A percentile compares a stretch with the other conserved stretches of the same genome.
These are phyloP conservation scores for Pelecanus crispus DNA, from an alignment of 2,113 vertebrate genomes.

Conservation along the genomic window DNA sequence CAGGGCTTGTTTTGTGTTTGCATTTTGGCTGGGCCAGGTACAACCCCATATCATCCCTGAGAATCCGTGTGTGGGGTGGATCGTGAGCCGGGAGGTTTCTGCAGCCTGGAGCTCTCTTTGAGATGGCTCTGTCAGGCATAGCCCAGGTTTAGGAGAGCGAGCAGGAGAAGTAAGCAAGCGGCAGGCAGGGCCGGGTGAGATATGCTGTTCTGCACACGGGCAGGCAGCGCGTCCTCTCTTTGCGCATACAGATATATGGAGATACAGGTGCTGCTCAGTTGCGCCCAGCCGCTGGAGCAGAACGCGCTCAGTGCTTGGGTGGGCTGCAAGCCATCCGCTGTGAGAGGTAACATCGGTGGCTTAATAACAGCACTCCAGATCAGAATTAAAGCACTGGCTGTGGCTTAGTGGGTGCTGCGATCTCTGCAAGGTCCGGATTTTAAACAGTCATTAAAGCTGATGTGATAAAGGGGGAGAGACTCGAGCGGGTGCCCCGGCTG, in stretches of 20 bases:
- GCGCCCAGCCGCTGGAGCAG: neutral
- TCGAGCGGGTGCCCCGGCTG: neutral
- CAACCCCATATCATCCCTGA: rapidly evolving
- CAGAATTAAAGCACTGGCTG: neutral
- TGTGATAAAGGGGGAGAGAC: neutral
- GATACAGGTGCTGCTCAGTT: neutral
- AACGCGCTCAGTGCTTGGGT: neutral
- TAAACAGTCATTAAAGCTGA: neutral
- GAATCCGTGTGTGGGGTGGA: too few species aligned
- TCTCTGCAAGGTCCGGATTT: neutral
- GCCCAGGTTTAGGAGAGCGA: neutral
- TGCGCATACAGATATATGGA: rapidly evolving
- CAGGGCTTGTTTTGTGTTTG: neutral
- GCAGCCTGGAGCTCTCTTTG: neutral
- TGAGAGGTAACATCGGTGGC: neutral
- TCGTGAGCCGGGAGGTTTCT: neutral
- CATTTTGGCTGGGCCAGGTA: neutral
- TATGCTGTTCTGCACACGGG: neutral
- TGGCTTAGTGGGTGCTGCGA: neutral
- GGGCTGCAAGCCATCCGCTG: neutral
- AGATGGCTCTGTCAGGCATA: neutral
- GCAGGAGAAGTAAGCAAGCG: neutral
- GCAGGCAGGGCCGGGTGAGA: neutral
- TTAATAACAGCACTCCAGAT: neutral
- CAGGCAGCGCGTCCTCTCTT: rapidly evolving